A percentile compares a stretch with the other conserved stretches of the same genome.
Conservation (phyloP, 2,888 invertebrate genomes). For the Tipula lateralis region DNA sequence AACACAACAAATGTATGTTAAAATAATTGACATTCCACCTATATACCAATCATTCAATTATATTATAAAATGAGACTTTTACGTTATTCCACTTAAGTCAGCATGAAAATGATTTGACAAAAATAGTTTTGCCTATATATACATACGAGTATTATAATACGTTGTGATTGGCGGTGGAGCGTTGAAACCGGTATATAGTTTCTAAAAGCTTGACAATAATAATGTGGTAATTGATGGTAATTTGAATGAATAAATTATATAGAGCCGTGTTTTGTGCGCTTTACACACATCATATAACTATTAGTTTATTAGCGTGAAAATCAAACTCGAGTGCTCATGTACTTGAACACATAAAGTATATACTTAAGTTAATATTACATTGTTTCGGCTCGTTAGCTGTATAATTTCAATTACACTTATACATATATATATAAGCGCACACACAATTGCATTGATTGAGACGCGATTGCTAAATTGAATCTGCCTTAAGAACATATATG, state of each 20-base stretch:
- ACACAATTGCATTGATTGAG: background rate
- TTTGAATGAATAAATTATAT: background rate
- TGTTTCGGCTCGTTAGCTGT: background rate
- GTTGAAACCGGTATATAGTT: background rate
- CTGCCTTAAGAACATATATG: background rate
- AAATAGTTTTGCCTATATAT: background rate
- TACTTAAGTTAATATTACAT: background rate
- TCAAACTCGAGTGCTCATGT: background rate
- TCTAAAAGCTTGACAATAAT: background rate
- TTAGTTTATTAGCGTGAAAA: background rate
- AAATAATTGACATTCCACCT: background rate
- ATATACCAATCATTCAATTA: background rate
- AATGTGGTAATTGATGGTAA: background rate
- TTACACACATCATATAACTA: background rate
- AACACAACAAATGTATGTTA: background rate
- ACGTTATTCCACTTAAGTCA: background rate
- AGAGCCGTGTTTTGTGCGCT: background rate
- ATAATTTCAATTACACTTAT: background rate
- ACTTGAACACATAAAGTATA: background rate
- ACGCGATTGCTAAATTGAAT: background rate
- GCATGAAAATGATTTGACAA: conserved; percentile 24
- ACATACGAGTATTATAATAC: background rate
- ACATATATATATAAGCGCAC: background rate
- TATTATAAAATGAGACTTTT: background rate
- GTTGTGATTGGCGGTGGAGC: background rate